Base-by-base conservation (phyloP, 2,888 invertebrate species). In the Papilio protenor region DNA sequence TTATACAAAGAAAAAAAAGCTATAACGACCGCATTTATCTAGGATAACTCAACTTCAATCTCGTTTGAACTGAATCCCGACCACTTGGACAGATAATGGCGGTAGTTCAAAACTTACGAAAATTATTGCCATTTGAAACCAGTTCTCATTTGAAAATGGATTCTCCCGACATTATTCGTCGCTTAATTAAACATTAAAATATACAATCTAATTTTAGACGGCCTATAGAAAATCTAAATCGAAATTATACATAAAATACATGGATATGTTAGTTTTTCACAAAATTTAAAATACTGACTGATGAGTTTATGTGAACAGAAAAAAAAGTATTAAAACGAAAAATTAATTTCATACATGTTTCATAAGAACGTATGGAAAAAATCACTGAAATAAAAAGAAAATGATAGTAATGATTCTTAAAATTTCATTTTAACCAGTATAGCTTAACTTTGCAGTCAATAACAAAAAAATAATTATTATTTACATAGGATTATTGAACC, bases 401-500 rank as follows among this genome's bases (percentile, higher is more conserved):
- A 64, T 10, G 1, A 40, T 59, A 73, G 8, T 21, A 49, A 47
- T 72, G 18, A 8, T 49, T 72, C 45, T 66, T 57, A 74, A 77
- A 59, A 52, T 47, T 0, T 75, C 27, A 66, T 57, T 66, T n/a
- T 78, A 47, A 57, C 18, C 21, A 66, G 33, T 66, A 45, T 12
- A 66, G 66, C 45, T 40, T 66, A 69, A 72, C 78, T 73, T 73
- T 59, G 72, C 66, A 85, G 82, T 82, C 82, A n/a, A 84, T 79
- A 79, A 82, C 84, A 87, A 86, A 87, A 85, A 88, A 85, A 84
- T 87, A 85, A 87, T 87, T 86, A 89, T 47, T 91, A 91, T 93
- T 90, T 93, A 93, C 92, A 93, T 82, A 88, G 86, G 89, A 91
- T 92, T 69, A 69, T 69, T 93, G 91, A 93, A 94, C 91, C 93